These are phyloP conservation scores for Pseudomyrmex cubaensis DNA, from an alignment of 1,140 invertebrate genomes.

Conservation along the genomic window DNA sequence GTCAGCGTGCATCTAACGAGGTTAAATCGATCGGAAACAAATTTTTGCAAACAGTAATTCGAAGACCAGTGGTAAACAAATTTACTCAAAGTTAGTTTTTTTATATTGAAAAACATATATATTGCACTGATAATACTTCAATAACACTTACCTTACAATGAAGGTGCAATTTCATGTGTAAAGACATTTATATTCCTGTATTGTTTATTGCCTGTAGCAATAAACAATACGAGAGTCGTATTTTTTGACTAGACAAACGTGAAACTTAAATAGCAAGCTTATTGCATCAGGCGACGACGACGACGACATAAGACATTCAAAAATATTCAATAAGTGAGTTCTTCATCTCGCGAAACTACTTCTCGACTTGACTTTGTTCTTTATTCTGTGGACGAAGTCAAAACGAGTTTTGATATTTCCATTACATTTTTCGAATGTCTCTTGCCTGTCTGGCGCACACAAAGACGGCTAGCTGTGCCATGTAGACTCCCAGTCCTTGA, in stretches of 20 bases:
- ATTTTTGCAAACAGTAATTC: not conserved
- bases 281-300: not conserved
- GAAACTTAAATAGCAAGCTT: too few species aligned
- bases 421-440: not conserved
- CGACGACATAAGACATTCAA: too few species aligned
- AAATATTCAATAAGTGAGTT: not conserved
- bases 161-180: too few species aligned
- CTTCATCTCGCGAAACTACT: not conserved
- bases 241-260: too few species aligned
- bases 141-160: too few species aligned
- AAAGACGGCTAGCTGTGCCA: constrained; percentile 13
- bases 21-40: not conserved
- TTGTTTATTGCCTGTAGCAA: too few species aligned
- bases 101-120: not conserved
- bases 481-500: constrained; percentile 31
- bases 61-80: too few species aligned
- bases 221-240: too few species aligned
- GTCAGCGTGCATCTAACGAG: not conserved
- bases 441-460: not conserved
- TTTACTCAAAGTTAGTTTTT: too few species aligned
- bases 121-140: too few species aligned
- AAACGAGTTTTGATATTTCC: constrained; percentile 27
- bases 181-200: too few species aligned
- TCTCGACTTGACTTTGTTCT: too few species aligned
- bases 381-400: not conserved